Percentiles rank a stretch among this genome's conserved stretches.
These are phyloP conservation scores for Diaprepes abbreviatus DNA, from an alignment of 2,888 invertebrate genomes.

Conservation along the genomic window DNA sequence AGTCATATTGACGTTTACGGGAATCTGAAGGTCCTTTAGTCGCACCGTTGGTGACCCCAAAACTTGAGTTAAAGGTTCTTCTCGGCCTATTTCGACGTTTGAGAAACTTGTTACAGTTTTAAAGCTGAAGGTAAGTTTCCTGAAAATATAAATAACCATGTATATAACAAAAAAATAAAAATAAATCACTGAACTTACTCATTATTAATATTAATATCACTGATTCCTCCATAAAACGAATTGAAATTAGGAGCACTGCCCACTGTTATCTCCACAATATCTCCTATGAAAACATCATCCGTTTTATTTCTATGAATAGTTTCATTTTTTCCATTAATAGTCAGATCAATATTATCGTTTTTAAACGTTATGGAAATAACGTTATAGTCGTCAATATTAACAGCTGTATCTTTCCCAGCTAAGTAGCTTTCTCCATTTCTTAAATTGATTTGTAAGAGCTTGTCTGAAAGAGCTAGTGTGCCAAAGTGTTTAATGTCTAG, in stretches of 20 bases:
- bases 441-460: slow-evolving; percentile 37
- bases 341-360: slow-evolving; percentile 43
- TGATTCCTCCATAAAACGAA: slow-evolving; percentile 81
- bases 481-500: slow-evolving; percentile 52
- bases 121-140: slow-evolving; percentile 75
- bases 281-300: slow-evolving; percentile 18
- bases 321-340: slow-evolving; percentile 45
- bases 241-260: slow-evolving; percentile 44
- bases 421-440: slow-evolving; percentile 41
- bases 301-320: slow-evolving; percentile 33
- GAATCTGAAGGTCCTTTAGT: slow-evolving; percentile 53
- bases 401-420: slow-evolving; percentile 20
- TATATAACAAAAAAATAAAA: too few relatives aligned
- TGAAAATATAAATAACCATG: too few relatives aligned
- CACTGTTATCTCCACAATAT: slow-evolving; percentile 32
- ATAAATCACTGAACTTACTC: slow-evolving; percentile 74
- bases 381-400: slow-evolving; percentile 48
- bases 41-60: slow-evolving; percentile 68
- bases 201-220: slow-evolving; percentile 86
- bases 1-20: slow-evolving; percentile 53
- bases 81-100: slow-evolving; percentile 78
- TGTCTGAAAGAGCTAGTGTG: slow-evolving; percentile 38
- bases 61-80: slow-evolving; percentile 67
- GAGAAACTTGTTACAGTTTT: slow-evolving; percentile 73
- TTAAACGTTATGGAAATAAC: slow-evolving; percentile 48